Percentiles rank a stretch among this genome's conserved stretches.
Evolutionary conservation across 2,113 vertebrate genomes (phyloP).

Genomic region (Trichomycterus rosablanca): DNA sequence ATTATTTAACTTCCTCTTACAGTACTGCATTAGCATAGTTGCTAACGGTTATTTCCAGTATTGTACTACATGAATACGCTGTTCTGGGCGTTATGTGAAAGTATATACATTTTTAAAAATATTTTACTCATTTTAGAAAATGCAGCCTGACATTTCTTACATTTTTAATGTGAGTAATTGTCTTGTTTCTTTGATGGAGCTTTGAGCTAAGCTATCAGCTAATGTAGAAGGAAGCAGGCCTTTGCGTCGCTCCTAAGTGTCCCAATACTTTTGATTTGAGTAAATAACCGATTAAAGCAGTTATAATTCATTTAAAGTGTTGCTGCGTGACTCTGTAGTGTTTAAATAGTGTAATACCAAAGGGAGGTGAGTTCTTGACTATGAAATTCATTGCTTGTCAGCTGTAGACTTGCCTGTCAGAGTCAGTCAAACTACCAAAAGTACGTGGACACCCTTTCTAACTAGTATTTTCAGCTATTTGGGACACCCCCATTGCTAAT

Average conservation of each 20-base stretch:
- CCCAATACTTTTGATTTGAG: no score
- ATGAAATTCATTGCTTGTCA: neutral
- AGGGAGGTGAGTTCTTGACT: no score
- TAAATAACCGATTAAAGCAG: no score
- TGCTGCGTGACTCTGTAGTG: no score
- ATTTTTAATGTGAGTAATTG: neutral
- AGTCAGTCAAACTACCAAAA: no score
- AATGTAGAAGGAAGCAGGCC: neutral
- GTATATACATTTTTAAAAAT: neutral
- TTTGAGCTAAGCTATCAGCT: neutral
- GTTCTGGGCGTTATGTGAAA: neutral
- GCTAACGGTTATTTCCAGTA: constrained; percentile 4
- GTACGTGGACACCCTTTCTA: no score
- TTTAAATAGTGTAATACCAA: no score
- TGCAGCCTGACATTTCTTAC: neutral
- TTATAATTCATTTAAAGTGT: no score
- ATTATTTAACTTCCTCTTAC: neutral
- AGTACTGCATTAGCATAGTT: constrained; percentile 1
- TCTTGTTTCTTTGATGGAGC: neutral
- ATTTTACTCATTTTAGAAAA: neutral
- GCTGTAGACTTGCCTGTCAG: neutral
- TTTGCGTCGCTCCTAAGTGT: neutral
- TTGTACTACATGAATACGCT: neutral
- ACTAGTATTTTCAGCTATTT: no score
- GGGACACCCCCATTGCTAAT: no score